A percentile compares a stretch with the other conserved stretches of the same genome.
phyloP scores from a whole-genome alignment of 2,113 vertebrate genomes.

The Cavia aperea region DNA sequence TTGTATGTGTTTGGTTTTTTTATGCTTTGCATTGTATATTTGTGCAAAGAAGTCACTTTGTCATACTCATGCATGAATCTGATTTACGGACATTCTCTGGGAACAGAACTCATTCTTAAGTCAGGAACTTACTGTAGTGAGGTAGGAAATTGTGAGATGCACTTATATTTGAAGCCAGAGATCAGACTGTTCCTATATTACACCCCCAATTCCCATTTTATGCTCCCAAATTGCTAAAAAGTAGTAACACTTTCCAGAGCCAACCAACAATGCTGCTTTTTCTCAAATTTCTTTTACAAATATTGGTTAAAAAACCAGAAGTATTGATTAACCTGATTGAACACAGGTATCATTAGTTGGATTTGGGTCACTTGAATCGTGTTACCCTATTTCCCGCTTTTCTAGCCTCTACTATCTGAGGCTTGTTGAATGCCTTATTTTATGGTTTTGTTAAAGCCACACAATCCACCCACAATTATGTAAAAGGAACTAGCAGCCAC shows the following conservation, averaged over 20 bases:
- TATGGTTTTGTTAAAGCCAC: background rate
- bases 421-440: conserved; percentile 35
- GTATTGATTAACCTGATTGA: conserved; percentile 31
- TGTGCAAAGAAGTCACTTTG: background rate
- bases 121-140: background rate
- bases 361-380: background rate
- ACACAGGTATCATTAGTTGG: background rate
- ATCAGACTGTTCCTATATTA: conserved; percentile 35
- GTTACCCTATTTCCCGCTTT: conserved; percentile 28
- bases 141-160: background rate
- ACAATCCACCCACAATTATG: background rate
- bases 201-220: background rate
- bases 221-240: background rate
- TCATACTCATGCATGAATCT: background rate
- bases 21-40: background rate
- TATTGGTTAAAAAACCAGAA: conserved; percentile 42
- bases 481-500: background rate
- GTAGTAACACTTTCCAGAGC: conserved; percentile 52
- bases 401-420: conserved; percentile 16
- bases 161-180: conserved; percentile 52
- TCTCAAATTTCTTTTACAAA: conserved; percentile 46
- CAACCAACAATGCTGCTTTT: conserved; percentile 62
- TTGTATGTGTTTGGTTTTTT: background rate
- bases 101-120: background rate
- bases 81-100: background rate